Evolutionary conservation across 2,113 vertebrate species (phyloP).

Genomic region (Lucifuga dentata): DNA sequence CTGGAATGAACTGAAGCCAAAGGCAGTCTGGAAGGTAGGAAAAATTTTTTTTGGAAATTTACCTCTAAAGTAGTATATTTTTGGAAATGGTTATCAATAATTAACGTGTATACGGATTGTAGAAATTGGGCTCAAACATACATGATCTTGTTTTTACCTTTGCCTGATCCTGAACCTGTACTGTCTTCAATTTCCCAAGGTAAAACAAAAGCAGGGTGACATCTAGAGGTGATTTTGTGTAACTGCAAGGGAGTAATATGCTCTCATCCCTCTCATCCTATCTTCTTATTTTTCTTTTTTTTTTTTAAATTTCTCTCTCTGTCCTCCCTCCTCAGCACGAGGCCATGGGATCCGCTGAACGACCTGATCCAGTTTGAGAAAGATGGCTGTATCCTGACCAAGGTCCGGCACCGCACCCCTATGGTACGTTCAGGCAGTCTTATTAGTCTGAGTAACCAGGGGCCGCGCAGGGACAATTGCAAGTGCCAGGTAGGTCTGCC

Average conservation of each 20-base stretch:
- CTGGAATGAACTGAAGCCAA: no score
- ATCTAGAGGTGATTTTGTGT: conserved; percentile 28
- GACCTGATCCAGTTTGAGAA: conserved; percentile 98
- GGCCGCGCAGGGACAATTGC: conserved; percentile 84
- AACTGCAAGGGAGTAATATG: conserved; percentile 8
- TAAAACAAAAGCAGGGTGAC: no score
- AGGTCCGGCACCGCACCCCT: conserved; percentile 96
- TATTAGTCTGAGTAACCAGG: conserved; percentile 90
- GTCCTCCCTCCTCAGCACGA: conserved; percentile 84
- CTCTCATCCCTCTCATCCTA: neutral
- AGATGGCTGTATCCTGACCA: conserved; percentile 96
- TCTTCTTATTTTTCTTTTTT: neutral
- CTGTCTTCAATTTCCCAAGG: no score
- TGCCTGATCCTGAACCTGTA: no score
- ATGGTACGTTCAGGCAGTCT: conserved; percentile 93
- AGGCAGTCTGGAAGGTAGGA: no score
- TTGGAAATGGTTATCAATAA: no score
- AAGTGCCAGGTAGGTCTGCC: conserved; percentile 78
- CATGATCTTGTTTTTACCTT: no score
- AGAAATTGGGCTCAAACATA: no score
- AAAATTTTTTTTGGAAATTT: no score
- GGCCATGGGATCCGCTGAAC: conserved; percentile 98
- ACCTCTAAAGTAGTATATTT: no score
- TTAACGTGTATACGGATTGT: no score
- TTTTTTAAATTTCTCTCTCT: neutral